A percentile compares a stretch with the other conserved stretches of the same genome.
These are phyloP conservation scores for Polyergus mexicanus DNA, from an alignment of 1,140 invertebrate genomes.

Conservation along the genomic window DNA sequence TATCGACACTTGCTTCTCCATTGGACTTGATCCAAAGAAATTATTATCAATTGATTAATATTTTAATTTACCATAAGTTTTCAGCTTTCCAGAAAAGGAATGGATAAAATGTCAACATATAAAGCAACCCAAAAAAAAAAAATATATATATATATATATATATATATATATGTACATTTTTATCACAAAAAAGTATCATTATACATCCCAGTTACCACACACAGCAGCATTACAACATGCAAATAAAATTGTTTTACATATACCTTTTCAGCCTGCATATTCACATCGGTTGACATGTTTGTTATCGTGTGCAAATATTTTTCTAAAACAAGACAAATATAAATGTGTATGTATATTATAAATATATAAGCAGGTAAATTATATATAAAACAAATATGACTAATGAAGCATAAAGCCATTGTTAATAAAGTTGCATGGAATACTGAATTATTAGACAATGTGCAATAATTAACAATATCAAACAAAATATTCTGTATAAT, in stretches of 20 bases:
- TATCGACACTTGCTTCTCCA: conserved; percentile 78
- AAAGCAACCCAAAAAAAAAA: conserved; percentile 67
- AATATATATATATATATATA: too few relatives aligned
- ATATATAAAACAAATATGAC: not conserved
- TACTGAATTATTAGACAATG: not conserved
- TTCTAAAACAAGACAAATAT: conserved; percentile 26
- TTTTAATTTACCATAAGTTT: conserved; percentile 57
- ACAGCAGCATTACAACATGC: conserved; percentile 61
- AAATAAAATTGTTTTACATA: conserved; percentile 45
- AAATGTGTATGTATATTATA: conserved; percentile 11
- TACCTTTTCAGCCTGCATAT: conserved; percentile 83
- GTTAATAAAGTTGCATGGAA: not conserved
- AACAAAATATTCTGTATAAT: not conserved
- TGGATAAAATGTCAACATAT: conserved; percentile 60
- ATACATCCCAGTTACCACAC: conserved; percentile 64
- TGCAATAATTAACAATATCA: not conserved
- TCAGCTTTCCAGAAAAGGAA: conserved; percentile 67
- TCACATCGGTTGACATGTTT: conserved; percentile 83
- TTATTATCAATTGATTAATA: conserved; percentile 66
- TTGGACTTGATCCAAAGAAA: conserved; percentile 80
- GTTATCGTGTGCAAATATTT: conserved; percentile 38
- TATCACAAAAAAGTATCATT: conserved; percentile 60
- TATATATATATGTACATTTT: conserved; percentile 39
- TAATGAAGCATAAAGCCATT: not conserved
- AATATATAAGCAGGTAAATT: not conserved